Evolutionary conservation across 2,888 invertebrate species (phyloP), one percentile per base, ranked within the genome.

Genomic region (Phyto melanocephala): DNA sequence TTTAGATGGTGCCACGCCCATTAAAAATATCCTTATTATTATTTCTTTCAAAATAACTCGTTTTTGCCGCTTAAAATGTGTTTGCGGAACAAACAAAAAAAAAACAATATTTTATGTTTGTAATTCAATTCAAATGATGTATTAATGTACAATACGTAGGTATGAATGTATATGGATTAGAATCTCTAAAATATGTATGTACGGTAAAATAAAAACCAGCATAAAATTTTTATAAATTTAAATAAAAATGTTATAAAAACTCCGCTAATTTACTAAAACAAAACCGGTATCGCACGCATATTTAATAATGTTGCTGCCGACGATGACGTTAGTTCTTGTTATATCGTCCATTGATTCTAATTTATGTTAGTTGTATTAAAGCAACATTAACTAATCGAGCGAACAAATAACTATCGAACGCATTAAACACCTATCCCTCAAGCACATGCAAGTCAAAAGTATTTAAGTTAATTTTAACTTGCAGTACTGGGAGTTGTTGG

Each of bases 291-390:
- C 35, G 15, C 20, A 58, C 35, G 45, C 35, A 71, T n/a, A n/a
- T n/a, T 35, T 22, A 50, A 50, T 17, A 10, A 13, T 20, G 20
- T 1, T 20, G 1, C n/a, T 52, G 70, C 7, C 47, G 17, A 42
- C 54, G n/a, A 74, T 63, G 40, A 47, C 20, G 47, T 20, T 24
- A n/a, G 20, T 63, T 72, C 24, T 62, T 52, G 52, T 54, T n/a
- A 33, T 28, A 15, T 54, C 33, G 33, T 3, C 20, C n/a, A 33
- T 63, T 74, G 50, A 28, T 54, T 52, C 52, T 33, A 10, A 74
- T 54, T 33, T 52, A 15, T 54, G 7, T 10, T 20, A 3, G 37
- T 28, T 13, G 37, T 20, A 20, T 67, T 28, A 5, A 28, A 28
- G n/a, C 28, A 28, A 28, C 3, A 28, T 28, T 3, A 28, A 5